Percentiles rank a stretch among this genome's conserved stretches.
These are phyloP conservation scores for Aproaerema taeniolella DNA, from an alignment of 2,888 invertebrate species.

Conservation along the genomic window DNA sequence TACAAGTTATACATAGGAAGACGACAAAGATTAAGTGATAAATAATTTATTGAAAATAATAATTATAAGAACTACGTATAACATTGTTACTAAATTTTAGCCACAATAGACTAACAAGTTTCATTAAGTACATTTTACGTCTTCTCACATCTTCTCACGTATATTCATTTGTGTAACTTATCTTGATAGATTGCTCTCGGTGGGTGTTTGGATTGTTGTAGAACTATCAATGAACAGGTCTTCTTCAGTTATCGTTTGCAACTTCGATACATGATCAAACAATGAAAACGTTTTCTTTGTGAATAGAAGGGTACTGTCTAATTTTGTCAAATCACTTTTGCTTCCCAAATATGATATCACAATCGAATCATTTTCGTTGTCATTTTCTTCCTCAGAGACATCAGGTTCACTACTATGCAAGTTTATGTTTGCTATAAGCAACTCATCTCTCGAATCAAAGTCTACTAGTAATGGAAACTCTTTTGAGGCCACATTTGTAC, in stretches of 20 bases:
- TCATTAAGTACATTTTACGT: no score
- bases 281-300: slow-evolving; percentile 43
- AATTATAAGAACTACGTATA: no score
- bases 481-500: slow-evolving; percentile 29
- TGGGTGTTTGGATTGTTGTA: no score
- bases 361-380: slow-evolving; percentile 39
- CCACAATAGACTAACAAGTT: no score
- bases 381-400: slow-evolving; percentile 27
- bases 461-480: slow-evolving; percentile 20
- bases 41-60: no score
- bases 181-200: no score
- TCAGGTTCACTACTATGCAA: slow-evolving; percentile 43
- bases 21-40: no score
- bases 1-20: no score
- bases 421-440: slow-evolving; percentile 43
- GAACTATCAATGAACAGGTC: no score
- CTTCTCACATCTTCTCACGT: no score
- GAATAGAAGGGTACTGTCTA: slow-evolving; percentile 30
- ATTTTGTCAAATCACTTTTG: slow-evolving; percentile 30
- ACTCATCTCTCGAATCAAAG: slow-evolving; percentile 36
- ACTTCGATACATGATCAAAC: slow-evolving; percentile 43
- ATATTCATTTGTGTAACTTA: no score
- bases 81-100: no score
- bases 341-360: slow-evolving; percentile 44
- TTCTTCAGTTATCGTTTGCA: slow-evolving; percentile 53